phyloP scores from a whole-genome alignment of 2,888 invertebrate species.

The Ichneumoninae sp. region DNA sequence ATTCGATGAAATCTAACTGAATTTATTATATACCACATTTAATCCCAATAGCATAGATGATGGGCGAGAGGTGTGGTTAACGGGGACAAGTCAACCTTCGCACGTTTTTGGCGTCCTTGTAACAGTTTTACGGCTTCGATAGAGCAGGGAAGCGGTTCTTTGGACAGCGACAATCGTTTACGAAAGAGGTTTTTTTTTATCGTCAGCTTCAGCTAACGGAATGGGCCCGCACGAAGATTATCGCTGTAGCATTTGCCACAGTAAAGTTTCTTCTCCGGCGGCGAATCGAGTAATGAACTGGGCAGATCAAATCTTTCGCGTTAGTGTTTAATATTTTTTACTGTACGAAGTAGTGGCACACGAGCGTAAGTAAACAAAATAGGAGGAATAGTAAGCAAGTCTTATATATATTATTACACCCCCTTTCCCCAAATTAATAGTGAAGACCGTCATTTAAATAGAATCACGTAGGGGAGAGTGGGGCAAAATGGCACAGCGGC shows the following conservation, averaged over 20 bases:
- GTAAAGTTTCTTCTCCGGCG: background rate
- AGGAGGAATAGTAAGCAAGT: no score
- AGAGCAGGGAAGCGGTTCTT: slow-evolving; percentile 2
- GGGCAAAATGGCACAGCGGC: no score
- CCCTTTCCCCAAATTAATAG: no score
- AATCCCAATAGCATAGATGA: background rate
- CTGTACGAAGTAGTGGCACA: background rate
- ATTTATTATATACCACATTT: background rate
- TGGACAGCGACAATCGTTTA: slow-evolving; percentile 12
- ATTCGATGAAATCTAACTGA: background rate
- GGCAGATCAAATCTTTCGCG: background rate
- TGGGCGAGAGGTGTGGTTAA: background rate
- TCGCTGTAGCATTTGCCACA: background rate
- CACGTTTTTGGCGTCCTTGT: slow-evolving; percentile 52
- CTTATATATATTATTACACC: no score
- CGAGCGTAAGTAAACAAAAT: no score
- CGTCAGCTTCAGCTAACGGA: slow-evolving; percentile 33
- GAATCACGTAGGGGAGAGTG: no score
- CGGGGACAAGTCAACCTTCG: slow-evolving; percentile 35
- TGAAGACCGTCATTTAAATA: no score
- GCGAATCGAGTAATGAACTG: background rate
- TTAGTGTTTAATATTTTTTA: background rate
- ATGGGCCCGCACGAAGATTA: background rate
- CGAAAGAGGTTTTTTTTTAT: background rate
- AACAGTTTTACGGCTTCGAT: slow-evolving; percentile 39